Base-by-base conservation (phyloP, 2,113 vertebrate genomes). In the Xiphorhynchus elegans region DNA sequence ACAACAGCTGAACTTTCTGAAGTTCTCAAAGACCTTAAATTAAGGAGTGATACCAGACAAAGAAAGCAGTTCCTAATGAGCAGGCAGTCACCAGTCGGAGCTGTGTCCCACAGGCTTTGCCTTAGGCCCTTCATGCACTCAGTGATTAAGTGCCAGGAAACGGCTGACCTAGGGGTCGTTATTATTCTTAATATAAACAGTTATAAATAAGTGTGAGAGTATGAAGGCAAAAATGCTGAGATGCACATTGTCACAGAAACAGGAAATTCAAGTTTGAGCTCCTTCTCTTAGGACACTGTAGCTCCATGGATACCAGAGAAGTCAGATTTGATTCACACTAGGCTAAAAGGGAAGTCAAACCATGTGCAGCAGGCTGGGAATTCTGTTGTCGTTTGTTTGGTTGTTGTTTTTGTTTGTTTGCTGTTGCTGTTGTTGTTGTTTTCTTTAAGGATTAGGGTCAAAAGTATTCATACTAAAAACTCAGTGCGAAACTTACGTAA, bases 121-220 rank as follows among this genome's bases (percentile, higher is more conserved):
- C 82, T 94, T 44, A 85, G 90, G 84, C 33, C 15, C 37, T 93
- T 72, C 21, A 18, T 33, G 23, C 53, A 56, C 33, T 47, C 26
- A 64, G 44, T 72, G 42, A 89, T 91, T 78, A 93, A 44, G 31
- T 72, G 18, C 18, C 40, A 72, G 40, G 70, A 64, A 87, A 47
- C 2, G 4, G 10, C 37, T 83, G 74, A 82, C 74, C 49, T 49
- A 59, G 44, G 60, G 56, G n/a, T 87, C 70, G 52, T 47, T 93
- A 46, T 66, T 73, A 66, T 49, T 89, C 49, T 46, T 85, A 79
- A 64, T 73, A 87, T 52, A 90, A 87, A 56, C 3, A 56, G 28
- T 60, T 92, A 67, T 59, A 92, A 86, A 90, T 89, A 87, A 49
- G 73, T 84, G 31, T 78, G 33, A 74, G 55, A 35, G 4, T 8